Base-by-base conservation (phyloP, 2,888 invertebrate species). In the Acanthococcus lagerstroemiae region DNA sequence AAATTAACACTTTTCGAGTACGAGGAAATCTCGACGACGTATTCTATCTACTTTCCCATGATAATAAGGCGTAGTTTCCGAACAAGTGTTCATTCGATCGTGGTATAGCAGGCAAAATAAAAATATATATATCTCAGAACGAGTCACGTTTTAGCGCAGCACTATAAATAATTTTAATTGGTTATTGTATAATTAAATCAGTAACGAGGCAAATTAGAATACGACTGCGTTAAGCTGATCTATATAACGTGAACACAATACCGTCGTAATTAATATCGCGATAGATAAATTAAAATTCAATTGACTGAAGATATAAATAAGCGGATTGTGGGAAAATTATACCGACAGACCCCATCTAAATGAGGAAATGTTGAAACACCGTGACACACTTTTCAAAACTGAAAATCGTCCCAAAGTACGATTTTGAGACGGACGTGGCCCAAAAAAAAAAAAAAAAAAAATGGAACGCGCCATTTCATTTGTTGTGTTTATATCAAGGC, bases 161-260 rank as follows among this genome's bases (percentile, higher is more conserved):
- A 30, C 61, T 61, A 52, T 61, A 61, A 61, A 61, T 61, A 61
- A 50, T 61, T 61, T 61, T 61, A 61, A 61, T 61, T 61, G 61
- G 37, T 61, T 52, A 61, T 61, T 61, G 61, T 61, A 61, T 61
- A 50, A 61, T 61, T 61, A 54, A 61, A 61, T 61, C 50, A 50
- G 22, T 27, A 50, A 61, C 61, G 48, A 61, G 61, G 61, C 61
- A 22, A 61, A 61, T 52, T 61, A 61, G 61, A 61, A 50, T 58
- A 58, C 24, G 19, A 5, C 46, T n/a, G n/a, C n/a, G n/a, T n/a
- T n/a, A n/a, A n/a, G n/a, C n/a, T n/a, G n/a, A n/a, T n/a, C n/a
- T n/a, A n/a, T n/a, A n/a, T n/a, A n/a, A n/a, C n/a, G n/a, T n/a
- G n/a, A n/a, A n/a, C n/a, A n/a, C n/a, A n/a, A n/a, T n/a, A n/a